phyloP scores from a whole-genome alignment of 1,140 invertebrate species.

The Bombyx mandarina region DNA sequence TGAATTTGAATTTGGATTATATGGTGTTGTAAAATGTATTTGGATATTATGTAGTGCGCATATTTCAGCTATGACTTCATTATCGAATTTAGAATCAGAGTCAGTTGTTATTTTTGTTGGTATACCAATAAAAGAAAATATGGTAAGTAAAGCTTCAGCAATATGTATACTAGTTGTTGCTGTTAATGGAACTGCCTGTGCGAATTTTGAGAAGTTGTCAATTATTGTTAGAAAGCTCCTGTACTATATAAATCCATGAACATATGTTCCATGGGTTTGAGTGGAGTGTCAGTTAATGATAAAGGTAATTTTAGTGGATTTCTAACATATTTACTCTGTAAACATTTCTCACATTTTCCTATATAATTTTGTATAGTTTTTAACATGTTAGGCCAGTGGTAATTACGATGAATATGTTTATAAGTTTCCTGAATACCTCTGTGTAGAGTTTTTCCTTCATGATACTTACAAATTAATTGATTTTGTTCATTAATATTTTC shows the following conservation, averaged over 20 bases:
- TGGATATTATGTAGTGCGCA: constrained; percentile 28
- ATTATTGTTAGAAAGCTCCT: constrained; percentile 22
- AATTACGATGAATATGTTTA: constrained; percentile 24
- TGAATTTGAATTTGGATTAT: constrained; percentile 39
- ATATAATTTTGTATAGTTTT: constrained; percentile 11
- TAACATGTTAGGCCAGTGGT: constrained; percentile 12
- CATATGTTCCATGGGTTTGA: constrained; percentile 23
- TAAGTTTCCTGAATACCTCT: constrained; percentile 41
- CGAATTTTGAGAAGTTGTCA: constrained; percentile 26
- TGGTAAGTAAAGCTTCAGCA: constrained; percentile 19
- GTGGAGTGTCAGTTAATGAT: constrained; percentile 11
- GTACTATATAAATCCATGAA: constrained; percentile 23
- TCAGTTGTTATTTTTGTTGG: constrained; percentile 20
- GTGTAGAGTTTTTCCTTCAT: constrained; percentile 36
- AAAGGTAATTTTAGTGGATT: constrained; percentile 8
- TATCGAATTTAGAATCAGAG: constrained; percentile 6
- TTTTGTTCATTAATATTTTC: constrained; percentile 24
- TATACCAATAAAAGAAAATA: constrained; percentile 19
- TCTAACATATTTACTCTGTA: constrained; percentile 2
- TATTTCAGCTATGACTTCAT: constrained; percentile 12
- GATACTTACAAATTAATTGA: constrained; percentile 33
- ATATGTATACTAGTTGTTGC: constrained; percentile 23
- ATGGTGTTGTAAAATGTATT: constrained; percentile 33
- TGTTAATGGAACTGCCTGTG: constrained; percentile 22
- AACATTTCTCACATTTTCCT: not conserved